A percentile compares a stretch with the other conserved stretches of the same genome.
These are phyloP conservation scores for Malurus melanocephalus DNA, from an alignment of 2,113 vertebrate species.

Conservation along the genomic window DNA sequence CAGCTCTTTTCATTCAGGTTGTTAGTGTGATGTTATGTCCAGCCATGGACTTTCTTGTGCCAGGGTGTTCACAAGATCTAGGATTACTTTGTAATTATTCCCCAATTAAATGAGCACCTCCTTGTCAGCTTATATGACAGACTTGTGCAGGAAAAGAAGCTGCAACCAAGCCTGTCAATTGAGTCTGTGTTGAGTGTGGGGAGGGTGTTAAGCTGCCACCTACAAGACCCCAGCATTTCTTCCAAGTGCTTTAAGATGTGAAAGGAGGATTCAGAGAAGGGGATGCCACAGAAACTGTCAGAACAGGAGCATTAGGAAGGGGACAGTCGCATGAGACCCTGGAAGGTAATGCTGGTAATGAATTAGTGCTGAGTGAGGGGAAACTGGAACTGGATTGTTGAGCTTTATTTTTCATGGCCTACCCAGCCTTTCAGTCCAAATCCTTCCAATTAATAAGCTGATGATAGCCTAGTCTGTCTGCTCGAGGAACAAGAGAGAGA, in stretches of 20 bases:
- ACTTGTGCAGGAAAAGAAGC: not conserved
- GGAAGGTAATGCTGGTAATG: not conserved
- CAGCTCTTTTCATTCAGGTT: not conserved
- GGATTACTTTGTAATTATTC: not conserved
- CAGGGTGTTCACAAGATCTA: not conserved
- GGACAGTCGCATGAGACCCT: not conserved
- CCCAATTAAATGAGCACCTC: not conserved
- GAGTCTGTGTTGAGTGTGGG: not conserved
- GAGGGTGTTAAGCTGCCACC: not conserved
- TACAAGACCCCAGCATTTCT: not conserved
- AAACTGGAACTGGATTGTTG: not conserved
- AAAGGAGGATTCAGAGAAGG: not conserved
- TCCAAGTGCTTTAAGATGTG: not conserved
- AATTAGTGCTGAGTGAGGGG: not conserved
- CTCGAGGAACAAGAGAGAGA: not conserved
- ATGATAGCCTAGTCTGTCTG: not conserved
- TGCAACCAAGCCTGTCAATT: not conserved
- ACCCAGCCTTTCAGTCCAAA: not conserved
- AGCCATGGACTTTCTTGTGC: not conserved
- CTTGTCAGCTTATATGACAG: not conserved
- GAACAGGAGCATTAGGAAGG: not conserved
- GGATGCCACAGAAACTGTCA: not conserved
- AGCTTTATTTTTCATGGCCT: not conserved
- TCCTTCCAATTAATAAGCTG: not conserved
- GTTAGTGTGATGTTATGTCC: not conserved